Base-by-base conservation (phyloP, 1,140 invertebrate species). In the Solenopsis fugax region DNA sequence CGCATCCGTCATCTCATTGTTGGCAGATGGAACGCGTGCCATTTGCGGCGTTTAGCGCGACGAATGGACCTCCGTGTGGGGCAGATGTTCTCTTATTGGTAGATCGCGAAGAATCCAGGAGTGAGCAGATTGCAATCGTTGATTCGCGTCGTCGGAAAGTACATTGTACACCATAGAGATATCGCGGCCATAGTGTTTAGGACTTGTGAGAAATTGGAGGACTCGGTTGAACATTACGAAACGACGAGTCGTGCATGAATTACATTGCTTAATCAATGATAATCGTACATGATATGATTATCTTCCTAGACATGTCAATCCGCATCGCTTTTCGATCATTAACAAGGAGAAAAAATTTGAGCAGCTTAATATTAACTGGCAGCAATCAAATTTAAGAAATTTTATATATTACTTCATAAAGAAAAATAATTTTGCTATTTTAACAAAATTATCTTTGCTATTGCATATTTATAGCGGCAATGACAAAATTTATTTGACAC, bases 21-120 rank as follows among this genome's bases (percentile, higher is more conserved):
- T 75, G 81, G 62, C 90, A 91, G 86, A 91, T 88, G 90, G 85
- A 77, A 41, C 85, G n/a, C 54, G 64, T 41, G 54, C 69, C 85
- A 89, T 88, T 87, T 87, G 76, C 29, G 85, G 24, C 76, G 18
- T 88, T 87, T 87, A 67, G 52, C 87, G 87, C 41, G 29, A 77
- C 90, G 84, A 91, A 91, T 91, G 80, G 41, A 77, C 52, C 52
- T 60, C 12, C 37, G n/a, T 18, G 9, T 18, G 60, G 62, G 69
- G 56, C 90, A 91, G 90, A 90, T 91, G 90, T 89, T 29, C 78
- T 58, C 13, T 76, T 45, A 76, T 69, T 64, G 72, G 37, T 24
- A 29, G 41, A 62, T 56, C 41, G 18, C 50, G 2, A 37, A 41
- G 58, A 82, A 82, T 58, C 29, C 13, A 52, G n/a, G 13, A 48